phyloP scores from a whole-genome alignment of 2,888 invertebrate genomes.

The Dynastes grantii region DNA sequence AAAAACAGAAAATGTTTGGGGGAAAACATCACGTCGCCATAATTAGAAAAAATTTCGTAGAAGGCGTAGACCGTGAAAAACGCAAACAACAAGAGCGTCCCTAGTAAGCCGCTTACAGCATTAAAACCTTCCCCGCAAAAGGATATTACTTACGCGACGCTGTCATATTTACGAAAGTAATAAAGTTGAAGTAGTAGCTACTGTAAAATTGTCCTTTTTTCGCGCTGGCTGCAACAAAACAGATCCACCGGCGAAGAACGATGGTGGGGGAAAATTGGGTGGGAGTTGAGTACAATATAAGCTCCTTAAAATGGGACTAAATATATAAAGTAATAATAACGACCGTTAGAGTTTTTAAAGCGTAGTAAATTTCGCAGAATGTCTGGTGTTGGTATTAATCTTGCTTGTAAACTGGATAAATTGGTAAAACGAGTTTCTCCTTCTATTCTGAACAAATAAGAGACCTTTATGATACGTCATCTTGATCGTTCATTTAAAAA shows the following conservation, averaged over 20 bases:
- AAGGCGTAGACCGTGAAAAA: background rate
- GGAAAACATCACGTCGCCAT: no score
- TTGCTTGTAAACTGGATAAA: no score
- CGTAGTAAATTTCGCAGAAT: no score
- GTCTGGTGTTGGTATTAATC: no score
- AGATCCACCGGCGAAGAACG: background rate
- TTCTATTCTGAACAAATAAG: no score
- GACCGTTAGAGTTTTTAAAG: background rate
- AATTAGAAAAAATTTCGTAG: no score
- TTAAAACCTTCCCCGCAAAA: conserved; percentile 10
- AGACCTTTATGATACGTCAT: no score
- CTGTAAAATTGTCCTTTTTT: conserved; percentile 22
- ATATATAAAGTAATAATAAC: background rate
- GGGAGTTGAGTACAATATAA: background rate
- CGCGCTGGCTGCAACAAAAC: background rate
- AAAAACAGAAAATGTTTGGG: no score
- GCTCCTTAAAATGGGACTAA: background rate
- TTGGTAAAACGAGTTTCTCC: no score
- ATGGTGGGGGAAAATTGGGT: background rate
- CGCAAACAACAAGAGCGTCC: background rate
- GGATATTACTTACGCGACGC: conserved; percentile 9
- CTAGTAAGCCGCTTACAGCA: conserved; percentile 3
- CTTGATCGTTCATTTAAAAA: no score
- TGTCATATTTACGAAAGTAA: conserved; percentile 30
- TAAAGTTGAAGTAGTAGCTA: conserved; percentile 21